Conservation (phyloP, 2,888 invertebrate species). For the Hoplodrina blanda region DNA sequence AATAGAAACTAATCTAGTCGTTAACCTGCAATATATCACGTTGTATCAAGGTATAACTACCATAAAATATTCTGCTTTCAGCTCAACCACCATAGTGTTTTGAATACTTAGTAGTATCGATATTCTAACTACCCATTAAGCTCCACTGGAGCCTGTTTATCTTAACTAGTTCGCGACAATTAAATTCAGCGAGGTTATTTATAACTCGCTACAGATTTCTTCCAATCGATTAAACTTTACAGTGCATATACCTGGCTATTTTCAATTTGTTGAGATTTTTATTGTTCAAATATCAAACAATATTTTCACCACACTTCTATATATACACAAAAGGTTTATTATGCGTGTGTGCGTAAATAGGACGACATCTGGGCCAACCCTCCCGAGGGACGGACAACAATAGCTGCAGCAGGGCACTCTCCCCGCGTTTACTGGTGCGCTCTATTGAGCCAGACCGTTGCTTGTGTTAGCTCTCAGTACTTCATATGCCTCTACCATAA, state of each 20-base stretch:
- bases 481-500: slow-evolving; percentile 75
- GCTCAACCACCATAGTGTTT: slow-evolving; percentile 67
- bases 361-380: slow-evolving; percentile 81
- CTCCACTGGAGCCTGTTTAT: slow-evolving; percentile 51
- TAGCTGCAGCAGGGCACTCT: slow-evolving; percentile 83
- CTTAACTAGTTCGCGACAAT: slow-evolving; percentile 58
- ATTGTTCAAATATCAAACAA: slow-evolving; percentile 33
- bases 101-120: slow-evolving; percentile 59
- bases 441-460: slow-evolving; percentile 84
- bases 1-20: slow-evolving; percentile 85
- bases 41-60: slow-evolving; percentile 71
- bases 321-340: slow-evolving; percentile 58
- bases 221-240: slow-evolving; percentile 40
- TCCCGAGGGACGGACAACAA: slow-evolving; percentile 88
- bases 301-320: slow-evolving; percentile 55
- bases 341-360: slow-evolving; percentile 84
- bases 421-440: slow-evolving; percentile 87
- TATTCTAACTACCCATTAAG: slow-evolving; percentile 60
- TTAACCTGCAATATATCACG: slow-evolving; percentile 80
- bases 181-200: slow-evolving; percentile 55
- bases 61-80: slow-evolving; percentile 80
- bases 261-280: slow-evolving; percentile 11
- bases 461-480: slow-evolving; percentile 80
- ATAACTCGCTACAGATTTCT: slow-evolving; percentile 56
- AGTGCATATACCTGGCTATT: slow-evolving; percentile 12